These are phyloP conservation scores for Danio choprae DNA, from an alignment of 2,797 vertebrate genomes.

Conservation along the genomic window DNA sequence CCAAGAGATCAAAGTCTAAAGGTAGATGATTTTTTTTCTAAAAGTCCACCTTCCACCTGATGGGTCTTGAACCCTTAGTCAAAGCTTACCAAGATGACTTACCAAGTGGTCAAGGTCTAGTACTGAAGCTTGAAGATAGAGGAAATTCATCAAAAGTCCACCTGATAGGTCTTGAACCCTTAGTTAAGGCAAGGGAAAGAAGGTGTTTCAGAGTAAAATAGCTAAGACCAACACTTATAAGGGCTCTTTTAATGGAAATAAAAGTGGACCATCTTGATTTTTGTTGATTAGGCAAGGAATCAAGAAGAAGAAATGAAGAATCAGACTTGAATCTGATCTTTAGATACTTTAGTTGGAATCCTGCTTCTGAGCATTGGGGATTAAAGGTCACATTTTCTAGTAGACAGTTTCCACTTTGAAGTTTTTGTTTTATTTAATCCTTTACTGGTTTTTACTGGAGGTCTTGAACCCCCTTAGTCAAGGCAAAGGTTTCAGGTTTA, in stretches of 20 bases:
- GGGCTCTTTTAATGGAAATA: neutral
- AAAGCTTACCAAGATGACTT: too few relatives aligned
- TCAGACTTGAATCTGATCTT: neutral
- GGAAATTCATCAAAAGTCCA: too few relatives aligned
- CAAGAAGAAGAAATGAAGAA: neutral
- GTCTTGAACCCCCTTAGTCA: neutral
- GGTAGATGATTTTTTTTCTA: neutral
- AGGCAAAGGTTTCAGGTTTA: neutral
- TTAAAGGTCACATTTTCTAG: slow-evolving; percentile 8
- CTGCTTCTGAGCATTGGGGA: neutral
- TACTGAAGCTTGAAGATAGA: too few relatives aligned
- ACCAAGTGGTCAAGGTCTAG: too few relatives aligned
- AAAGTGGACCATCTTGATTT: neutral
- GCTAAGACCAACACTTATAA: neutral
- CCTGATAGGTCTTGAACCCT: neutral
- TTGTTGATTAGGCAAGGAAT: neutral
- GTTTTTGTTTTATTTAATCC: slow-evolving; percentile 18
- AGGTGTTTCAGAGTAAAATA: slow-evolving; percentile 6
- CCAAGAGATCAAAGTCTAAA: neutral
- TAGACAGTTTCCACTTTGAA: neutral
- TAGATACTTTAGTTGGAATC: neutral
- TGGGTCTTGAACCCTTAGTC: too few relatives aligned
- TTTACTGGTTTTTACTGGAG: slow-evolving; percentile 33
- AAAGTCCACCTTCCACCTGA: neutral
- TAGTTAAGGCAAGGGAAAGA: neutral